A percentile compares a stretch with the other conserved stretches of the same genome.
These are phyloP conservation scores for Ectemnius continuus DNA, from an alignment of 2,888 invertebrate species.

Conservation along the genomic window DNA sequence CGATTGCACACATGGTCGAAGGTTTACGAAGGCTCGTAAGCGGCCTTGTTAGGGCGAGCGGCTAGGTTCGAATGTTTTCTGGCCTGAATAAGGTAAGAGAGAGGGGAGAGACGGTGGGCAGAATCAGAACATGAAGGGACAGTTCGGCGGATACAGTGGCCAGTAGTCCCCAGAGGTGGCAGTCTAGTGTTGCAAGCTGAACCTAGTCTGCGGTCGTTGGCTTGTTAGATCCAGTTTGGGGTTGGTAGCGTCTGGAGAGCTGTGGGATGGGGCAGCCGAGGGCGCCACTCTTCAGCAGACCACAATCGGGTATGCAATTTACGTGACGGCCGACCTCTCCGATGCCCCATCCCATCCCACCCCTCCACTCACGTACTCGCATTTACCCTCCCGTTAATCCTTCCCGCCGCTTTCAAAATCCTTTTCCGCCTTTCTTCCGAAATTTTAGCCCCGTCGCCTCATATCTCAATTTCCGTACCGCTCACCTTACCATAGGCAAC, in stretches of 20 bases:
- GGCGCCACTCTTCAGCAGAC: constrained; percentile 69
- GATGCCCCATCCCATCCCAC: constrained; percentile 45
- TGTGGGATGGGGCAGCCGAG: constrained; percentile 42
- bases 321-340: constrained; percentile 70
- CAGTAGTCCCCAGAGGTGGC: constrained; percentile 64
- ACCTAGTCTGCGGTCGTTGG: constrained; percentile 70
- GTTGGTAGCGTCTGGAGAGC: constrained; percentile 51
- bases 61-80: constrained; percentile 59
- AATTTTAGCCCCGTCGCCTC: constrained; percentile 11
- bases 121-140: constrained; percentile 58
- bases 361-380: constrained; percentile 30
- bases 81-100: constrained; percentile 28
- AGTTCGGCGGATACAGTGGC: constrained; percentile 56
- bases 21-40: constrained; percentile 56
- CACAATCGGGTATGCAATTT: constrained; percentile 74
- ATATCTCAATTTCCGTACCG: constrained; percentile 41
- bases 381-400: constrained; percentile 9
- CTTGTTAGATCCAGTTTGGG: constrained; percentile 72
- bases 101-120: constrained; percentile 15
- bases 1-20: constrained; percentile 27
- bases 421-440: constrained; percentile 7
- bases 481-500: constrained; percentile 51
- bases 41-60: constrained; percentile 62
- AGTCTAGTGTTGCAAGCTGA: constrained; percentile 63
- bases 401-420: neutral